Evolutionary conservation across 2,888 invertebrate genomes (phyloP), one percentile per base, ranked within the genome.

Genomic region (Agrotis puta): DNA sequence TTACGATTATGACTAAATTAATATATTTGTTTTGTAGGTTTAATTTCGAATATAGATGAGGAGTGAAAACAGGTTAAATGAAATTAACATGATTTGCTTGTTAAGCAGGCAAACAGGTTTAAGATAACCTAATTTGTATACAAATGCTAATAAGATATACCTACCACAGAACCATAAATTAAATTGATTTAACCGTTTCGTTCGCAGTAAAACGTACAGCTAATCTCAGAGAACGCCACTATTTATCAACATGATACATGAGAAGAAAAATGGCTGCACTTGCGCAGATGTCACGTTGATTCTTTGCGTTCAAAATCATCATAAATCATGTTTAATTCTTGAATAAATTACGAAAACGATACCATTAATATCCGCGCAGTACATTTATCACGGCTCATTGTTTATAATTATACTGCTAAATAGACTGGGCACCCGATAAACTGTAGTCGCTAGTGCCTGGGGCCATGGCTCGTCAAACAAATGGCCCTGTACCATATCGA

Each of bases 401-500:
- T 82, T 82, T 54, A 67, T 47, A 50, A 47, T 58, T 64, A 3
- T 24, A 51, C 63, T 63, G 39, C 18, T 65, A 67, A 66, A 72
- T 69, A 48, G 61, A 59, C 45, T 64, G 24, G 47, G 47, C 48
- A 70, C 54, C 22, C 43, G 70, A 75, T 69, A 70, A 72, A 70
- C 59, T 69, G 72, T 67, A 56, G 71, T 62, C 61, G 57, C 69
- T 47, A 64, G 57, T 54, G 73, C 71, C 53, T n/a, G 70, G n/a
- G 64, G 70, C 69, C 79, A 74, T 86, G 77, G 75, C 75, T 83
- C 64, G 56, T 74, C 63, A 78, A 77, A 81, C 86, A 76, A 82
- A 80, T 86, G 79, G 79, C 76, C 70, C 78, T 74, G 74, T 70
- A 73, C 66, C 56, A 77, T 64, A 79, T 70, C 80, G 87, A 83